Evolutionary conservation across 2,888 invertebrate species (phyloP), one percentile per base, ranked within the genome.

Genomic region (Leptinotarsa juncta): DNA sequence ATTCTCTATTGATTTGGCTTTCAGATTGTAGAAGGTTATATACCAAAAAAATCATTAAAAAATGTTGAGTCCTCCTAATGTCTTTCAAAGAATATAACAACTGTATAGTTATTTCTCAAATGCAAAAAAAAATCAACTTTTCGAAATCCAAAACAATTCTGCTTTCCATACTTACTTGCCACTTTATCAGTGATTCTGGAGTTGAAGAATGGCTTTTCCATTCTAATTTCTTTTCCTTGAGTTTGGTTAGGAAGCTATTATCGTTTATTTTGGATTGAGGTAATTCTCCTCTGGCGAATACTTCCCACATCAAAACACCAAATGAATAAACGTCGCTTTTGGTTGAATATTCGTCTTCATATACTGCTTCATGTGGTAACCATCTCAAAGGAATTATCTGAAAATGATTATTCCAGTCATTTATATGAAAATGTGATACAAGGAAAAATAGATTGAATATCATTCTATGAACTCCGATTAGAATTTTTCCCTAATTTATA

Each of bases 261-360:
- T 96, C 95, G 81, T 93, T 93, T 80, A 94, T 87, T 81, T 94
- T 93, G 16, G 92, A 91, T 84, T 95, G 93, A 0, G 96, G 96
- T 81, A 95, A 85, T 81, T 94, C 94, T 16, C 94, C 95, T 84
- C 94, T 92, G 80, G 92, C 91, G 86, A 95, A 94, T 78, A 97
- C 93, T 89, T 98, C 98, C 96, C 96, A 97, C 26, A 96, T 91
- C 16, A 97, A 91, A 23, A 95, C 95, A 0, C 95, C 97, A 85
- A 94, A 97, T 81, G 97, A 94, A 89, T 96, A 98, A 0, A 97
- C 95, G 87, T 98, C 98, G 83, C 96, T 96, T 86, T 97, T 97
- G 62, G 95, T 95, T 16, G 97, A 96, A 87, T 93, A 97, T 78
- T 97, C 97, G 74, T 96, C 96, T 83, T 97, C 97, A 80, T 94